These are phyloP conservation scores for Canis aureus DNA, from an alignment of 2,113 vertebrate species.

Conservation along the genomic window DNA sequence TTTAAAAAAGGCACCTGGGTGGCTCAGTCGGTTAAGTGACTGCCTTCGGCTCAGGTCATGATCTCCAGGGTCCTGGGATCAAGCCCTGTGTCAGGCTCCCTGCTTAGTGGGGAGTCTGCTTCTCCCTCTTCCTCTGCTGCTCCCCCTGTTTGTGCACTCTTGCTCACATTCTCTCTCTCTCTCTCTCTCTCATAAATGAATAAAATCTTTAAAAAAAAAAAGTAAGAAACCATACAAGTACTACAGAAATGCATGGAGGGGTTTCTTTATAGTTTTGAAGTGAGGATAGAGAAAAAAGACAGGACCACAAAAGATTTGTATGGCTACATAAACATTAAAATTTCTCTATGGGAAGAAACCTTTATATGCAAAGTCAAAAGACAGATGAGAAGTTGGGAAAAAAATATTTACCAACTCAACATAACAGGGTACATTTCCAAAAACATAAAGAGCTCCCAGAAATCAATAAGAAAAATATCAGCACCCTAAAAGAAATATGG, in stretches of 20 bases:
- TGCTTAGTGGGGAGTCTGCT: too few species aligned
- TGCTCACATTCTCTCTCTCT: too few species aligned
- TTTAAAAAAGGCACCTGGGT: too few species aligned
- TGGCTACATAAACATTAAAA: constrained; percentile 10
- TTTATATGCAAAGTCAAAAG: not conserved
- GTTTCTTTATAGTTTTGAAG: not conserved
- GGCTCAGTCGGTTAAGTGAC: too few species aligned
- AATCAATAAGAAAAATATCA: constrained; percentile 59
- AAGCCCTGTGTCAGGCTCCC: too few species aligned
- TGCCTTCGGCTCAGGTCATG: too few species aligned
- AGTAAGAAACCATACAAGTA: not conserved
- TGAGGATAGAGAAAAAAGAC: not conserved
- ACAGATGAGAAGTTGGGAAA: not conserved
- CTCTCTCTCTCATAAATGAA: not conserved
- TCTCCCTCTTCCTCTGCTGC: too few species aligned
- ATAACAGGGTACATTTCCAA: constrained; percentile 37
- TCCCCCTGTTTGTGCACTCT: too few species aligned
- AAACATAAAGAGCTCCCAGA: constrained; percentile 32
- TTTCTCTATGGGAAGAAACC: not conserved
- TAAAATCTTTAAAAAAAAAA: not conserved
- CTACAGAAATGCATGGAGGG: not conserved
- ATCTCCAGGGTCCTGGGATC: too few species aligned
- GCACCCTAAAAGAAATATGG: constrained; percentile 21
- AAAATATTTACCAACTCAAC: not conserved
- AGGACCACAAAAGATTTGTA: not conserved